Base-by-base conservation (phyloP, 2,888 invertebrate species). In the Hesperia comma region DNA sequence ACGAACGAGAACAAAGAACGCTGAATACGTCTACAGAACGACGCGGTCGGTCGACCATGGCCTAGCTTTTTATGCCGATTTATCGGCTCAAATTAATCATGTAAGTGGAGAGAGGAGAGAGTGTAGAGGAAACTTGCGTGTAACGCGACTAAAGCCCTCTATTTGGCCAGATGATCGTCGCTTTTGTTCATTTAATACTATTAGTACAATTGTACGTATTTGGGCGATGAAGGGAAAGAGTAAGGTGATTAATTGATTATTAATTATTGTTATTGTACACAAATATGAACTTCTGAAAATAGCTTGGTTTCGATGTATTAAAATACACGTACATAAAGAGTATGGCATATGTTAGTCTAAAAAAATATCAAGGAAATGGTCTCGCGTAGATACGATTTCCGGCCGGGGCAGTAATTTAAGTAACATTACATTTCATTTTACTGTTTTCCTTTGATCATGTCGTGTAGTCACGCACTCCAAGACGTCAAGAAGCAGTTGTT, bases 71-170 rank as follows among this genome's bases (percentile, higher is more conserved):
- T 91, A 90, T 92, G 82, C 84, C 88, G 90, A 91, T 91, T 91
- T 92, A 92, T 91, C 84, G 91, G 87, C 88, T 90, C 88, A 92
- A 92, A 92, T 92, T 90, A 91, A 92, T 91, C 90, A 90, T 90
- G 87, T 88, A 88, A 90, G 89, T 86, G 87, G 87, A 85, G 85
- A 87, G 81, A 80, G 77, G 81, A 80, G 85, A 87, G 81, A 80
- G 77, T 81, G 80, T 80, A 77, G 84, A 84, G 84, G 84, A 88
- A 90, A 88, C 85, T 90, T 88, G 90, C 88, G 90, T 90, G 85
- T 86, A 89, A 88, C 80, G 81, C 86, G 86, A 90, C 87, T 88
- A 88, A 87, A 83, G 82, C 79, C 79, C 78, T 81, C 84, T 80
- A 80, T 82, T 84, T 84, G 51, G 53, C 41, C 58, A 55, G 54